Percentiles rank a stretch among this genome's conserved stretches.
Evolutionary conservation across 2,888 invertebrate genomes (phyloP).

Genomic region (Macrosiphum euphorbiae): DNA sequence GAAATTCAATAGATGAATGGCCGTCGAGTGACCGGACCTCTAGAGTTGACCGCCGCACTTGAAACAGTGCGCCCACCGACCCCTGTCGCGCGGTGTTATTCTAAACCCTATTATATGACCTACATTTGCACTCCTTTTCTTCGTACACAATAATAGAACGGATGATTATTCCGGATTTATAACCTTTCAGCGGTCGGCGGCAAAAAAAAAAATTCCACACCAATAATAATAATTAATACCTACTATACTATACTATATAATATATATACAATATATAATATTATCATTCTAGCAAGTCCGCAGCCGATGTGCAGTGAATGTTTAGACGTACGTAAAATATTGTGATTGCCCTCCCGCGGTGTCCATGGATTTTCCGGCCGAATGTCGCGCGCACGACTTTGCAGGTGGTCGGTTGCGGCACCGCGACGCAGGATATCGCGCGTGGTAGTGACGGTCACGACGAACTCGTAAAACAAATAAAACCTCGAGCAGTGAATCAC

Average conservation of each 20-base stretch:
- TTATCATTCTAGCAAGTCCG: too few relatives aligned
- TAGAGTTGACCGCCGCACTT: not conserved
- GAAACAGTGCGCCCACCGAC: not conserved
- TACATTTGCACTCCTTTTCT: not conserved
- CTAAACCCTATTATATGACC: not conserved
- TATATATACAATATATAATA: too few relatives aligned
- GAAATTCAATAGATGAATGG: not conserved
- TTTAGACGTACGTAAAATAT: too few relatives aligned
- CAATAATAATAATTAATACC: too few relatives aligned
- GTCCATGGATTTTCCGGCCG: too few relatives aligned
- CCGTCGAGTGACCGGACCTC: not conserved
- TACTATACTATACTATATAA: too few relatives aligned
- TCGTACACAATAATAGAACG: not conserved
- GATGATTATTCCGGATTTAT: not conserved
- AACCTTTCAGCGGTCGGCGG: not conserved
- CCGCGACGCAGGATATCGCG: not conserved
- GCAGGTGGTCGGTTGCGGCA: not conserved
- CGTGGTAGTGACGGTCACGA: not conserved
- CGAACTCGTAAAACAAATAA: constrained; percentile 16
- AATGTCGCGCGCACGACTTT: not conserved
- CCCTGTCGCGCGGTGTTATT: not conserved
- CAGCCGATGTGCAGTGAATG: too few relatives aligned
- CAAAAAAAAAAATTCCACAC: not conserved
- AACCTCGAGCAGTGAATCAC: constrained; percentile 36
- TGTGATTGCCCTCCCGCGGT: too few relatives aligned